phyloP scores from a whole-genome alignment of 2,113 vertebrate species.

The Ondatra zibethicus region DNA sequence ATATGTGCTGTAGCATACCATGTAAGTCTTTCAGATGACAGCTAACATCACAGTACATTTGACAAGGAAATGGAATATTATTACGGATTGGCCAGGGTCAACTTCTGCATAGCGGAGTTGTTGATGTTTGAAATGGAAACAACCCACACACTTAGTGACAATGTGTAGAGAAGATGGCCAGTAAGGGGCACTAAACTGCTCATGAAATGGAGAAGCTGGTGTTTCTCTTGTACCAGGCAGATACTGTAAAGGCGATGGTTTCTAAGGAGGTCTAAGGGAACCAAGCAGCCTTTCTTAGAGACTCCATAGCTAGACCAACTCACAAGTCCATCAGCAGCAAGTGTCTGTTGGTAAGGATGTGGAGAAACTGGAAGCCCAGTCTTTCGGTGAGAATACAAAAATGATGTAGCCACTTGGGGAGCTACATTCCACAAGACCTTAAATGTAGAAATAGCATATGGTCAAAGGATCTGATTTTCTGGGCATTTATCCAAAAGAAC shows the following conservation, averaged over 20 bases:
- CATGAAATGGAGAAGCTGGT: background rate
- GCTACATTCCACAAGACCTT: background rate
- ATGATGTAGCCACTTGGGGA: background rate
- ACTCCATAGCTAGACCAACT: background rate
- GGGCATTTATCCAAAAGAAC: background rate
- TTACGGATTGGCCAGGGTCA: background rate
- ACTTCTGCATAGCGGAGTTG: background rate
- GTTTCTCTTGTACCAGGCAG: background rate
- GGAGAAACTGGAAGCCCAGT: background rate
- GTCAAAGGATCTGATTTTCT: background rate
- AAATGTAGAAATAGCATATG: background rate
- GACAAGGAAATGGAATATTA: background rate
- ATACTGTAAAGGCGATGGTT: background rate
- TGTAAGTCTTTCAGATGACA: background rate
- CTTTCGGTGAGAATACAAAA: background rate
- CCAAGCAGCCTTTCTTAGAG: background rate
- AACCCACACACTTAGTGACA: background rate
- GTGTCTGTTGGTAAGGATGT: background rate
- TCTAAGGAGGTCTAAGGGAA: background rate
- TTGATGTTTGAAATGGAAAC: background rate
- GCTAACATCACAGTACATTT: background rate
- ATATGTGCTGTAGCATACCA: background rate
- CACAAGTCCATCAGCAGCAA: background rate
- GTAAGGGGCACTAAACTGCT: background rate
- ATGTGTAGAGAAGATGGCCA: background rate